Conservation (phyloP, 1,140 invertebrate species). For the Ptiloglossa arizonensis region DNA sequence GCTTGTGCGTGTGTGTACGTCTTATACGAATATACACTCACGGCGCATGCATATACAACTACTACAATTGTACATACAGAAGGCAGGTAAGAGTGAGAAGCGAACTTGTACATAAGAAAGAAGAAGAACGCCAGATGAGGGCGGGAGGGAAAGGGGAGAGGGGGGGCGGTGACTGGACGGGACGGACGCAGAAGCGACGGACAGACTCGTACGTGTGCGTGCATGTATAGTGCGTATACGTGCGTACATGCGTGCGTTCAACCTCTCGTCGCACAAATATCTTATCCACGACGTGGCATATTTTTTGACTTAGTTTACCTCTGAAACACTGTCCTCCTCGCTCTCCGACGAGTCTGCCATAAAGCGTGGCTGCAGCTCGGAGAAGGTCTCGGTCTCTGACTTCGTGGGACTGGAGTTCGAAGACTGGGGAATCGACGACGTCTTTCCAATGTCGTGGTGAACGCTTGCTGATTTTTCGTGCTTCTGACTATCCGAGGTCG, state of each 20-base stretch:
- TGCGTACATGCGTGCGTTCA: conserved; percentile 38
- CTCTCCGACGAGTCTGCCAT: conserved; percentile 95
- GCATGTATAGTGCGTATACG: conserved; percentile 9
- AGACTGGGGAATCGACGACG: conserved; percentile 84
- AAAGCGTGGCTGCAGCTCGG: conserved; percentile 89
- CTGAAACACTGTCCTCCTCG: conserved; percentile 95
- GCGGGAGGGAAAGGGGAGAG: neutral
- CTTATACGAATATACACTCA: neutral
- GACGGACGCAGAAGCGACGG: conserved; percentile 32
- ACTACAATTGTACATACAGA: neutral
- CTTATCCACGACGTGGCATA: conserved; percentile 54
- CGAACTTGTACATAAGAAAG: conserved; percentile 27
- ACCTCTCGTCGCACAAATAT: conserved; percentile 37
- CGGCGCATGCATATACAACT: neutral
- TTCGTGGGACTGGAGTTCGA: conserved; percentile 87
- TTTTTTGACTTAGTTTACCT: conserved; percentile 84
- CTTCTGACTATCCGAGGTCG: conserved; percentile 88
- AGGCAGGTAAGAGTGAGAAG: conserved; percentile 1
- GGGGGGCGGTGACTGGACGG: conserved; percentile 18
- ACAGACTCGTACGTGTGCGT: conserved; percentile 19
- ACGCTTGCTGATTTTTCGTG: conserved; percentile 85
- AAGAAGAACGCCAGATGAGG: conserved; percentile 19
- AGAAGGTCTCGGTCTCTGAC: conserved; percentile 90
- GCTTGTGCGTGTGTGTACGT: conserved; percentile 18
- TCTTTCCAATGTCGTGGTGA: conserved; percentile 84